A percentile compares a stretch with the other conserved stretches of the same genome.
Evolutionary conservation across 1,140 invertebrate genomes (phyloP).

Genomic region (Leptestheria dahalacensis): DNA sequence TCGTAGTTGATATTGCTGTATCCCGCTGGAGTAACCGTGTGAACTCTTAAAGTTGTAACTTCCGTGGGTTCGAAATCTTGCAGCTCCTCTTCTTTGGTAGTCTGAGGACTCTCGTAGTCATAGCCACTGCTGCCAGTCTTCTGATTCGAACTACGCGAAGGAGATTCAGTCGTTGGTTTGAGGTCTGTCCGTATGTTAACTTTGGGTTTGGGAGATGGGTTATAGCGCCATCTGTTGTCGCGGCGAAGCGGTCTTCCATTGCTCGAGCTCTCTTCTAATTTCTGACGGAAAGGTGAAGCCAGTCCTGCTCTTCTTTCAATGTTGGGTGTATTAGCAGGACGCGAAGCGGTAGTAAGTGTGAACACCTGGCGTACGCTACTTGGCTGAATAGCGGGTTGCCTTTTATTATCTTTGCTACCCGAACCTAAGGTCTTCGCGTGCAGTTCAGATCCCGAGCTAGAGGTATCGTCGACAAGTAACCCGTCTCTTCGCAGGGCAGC

Average conservation of each 20-base stretch:
- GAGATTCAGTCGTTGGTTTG: constrained; percentile 28
- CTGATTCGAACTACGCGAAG: constrained; percentile 17
- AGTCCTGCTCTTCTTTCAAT: constrained; percentile 8
- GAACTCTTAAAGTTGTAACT: constrained; percentile 26
- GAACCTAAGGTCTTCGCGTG: too few relatives aligned
- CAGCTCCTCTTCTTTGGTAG: neutral
- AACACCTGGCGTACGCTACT: neutral
- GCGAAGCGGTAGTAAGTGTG: neutral
- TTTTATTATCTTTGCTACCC: too few relatives aligned
- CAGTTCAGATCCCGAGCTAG: too few relatives aligned
- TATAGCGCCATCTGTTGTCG: constrained; percentile 60
- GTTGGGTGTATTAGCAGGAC: neutral
- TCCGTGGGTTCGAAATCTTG: constrained; percentile 12
- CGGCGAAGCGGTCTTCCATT: constrained; percentile 22
- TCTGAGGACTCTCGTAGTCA: constrained; percentile 42
- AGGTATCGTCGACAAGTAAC: neutral
- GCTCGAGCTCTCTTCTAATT: neutral
- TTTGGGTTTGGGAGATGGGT: constrained; percentile 68
- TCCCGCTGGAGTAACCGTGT: constrained; percentile 68
- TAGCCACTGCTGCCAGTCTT: constrained; percentile 30
- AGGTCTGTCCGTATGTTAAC: constrained; percentile 53
- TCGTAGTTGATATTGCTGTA: constrained; percentile 66
- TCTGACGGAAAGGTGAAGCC: neutral
- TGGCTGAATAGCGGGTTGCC: neutral
- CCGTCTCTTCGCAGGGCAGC: neutral